phyloP scores from a whole-genome alignment of 1,140 invertebrate species.

The Lepidurus apus region DNA sequence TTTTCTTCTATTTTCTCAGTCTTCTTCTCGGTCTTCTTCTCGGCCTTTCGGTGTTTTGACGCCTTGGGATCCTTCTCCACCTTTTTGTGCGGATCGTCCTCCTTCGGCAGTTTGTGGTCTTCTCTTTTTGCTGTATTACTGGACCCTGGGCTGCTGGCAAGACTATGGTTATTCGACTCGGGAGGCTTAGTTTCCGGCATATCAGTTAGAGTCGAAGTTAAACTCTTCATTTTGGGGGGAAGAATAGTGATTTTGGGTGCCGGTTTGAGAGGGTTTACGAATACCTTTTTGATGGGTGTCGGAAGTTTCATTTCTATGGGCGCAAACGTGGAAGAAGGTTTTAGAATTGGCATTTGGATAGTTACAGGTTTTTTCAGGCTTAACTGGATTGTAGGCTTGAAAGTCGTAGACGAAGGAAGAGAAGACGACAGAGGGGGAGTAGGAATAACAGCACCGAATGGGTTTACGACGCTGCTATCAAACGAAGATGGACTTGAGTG shows the following conservation, averaged over 20 bases:
- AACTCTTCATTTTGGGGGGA: not conserved
- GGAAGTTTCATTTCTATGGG: conserved; percentile 9
- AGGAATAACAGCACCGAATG: not conserved
- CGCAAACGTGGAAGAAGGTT: not conserved
- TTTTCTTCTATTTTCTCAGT: not conserved
- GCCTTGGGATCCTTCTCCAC: not conserved
- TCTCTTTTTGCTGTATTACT: not conserved
- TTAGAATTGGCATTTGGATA: not conserved
- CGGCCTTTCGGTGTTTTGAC: not conserved
- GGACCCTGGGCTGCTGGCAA: not conserved
- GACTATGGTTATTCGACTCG: not conserved
- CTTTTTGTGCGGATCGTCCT: not conserved
- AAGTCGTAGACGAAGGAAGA: not conserved
- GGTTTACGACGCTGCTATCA: not conserved
- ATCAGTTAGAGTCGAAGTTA: not conserved
- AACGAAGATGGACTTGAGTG: not conserved
- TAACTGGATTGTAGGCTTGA: not conserved
- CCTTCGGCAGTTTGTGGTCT: not conserved
- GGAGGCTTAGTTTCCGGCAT: not conserved
- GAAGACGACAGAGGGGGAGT: not conserved
- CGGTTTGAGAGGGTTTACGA: not conserved
- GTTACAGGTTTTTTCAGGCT: not conserved
- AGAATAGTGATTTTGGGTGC: not conserved
- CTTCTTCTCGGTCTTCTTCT: not conserved
- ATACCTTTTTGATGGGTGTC: not conserved